Base-by-base conservation (phyloP, 1,140 invertebrate genomes). In the Hylyphantes graminicola region DNA sequence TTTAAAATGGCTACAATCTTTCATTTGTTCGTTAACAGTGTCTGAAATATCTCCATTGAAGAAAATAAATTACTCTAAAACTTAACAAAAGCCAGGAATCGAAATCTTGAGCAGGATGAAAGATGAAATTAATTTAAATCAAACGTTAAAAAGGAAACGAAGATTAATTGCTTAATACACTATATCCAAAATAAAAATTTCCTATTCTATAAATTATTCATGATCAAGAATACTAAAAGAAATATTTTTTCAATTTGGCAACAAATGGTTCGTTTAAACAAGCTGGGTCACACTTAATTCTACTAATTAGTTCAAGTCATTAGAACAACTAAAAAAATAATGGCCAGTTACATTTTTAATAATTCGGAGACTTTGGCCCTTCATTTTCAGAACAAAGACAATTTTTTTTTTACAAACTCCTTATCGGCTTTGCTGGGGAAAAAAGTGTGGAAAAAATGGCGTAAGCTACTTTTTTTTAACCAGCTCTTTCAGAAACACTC, bases 321-420 rank as follows among this genome's bases (percentile, higher is more conserved):
- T 59, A 76, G 21, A 9, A 76, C 61, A 17, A 76, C 57, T 51
- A 9, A 59, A 74, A 74, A 21, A 35, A 74, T 21, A 61, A 35
- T 76, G 35, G 50, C 64, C 57, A 64, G 59, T 51, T 76, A 63
- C 13, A 61, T 63, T 64, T 76, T 76, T 63, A 76, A 76, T 76
- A 64, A 63, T 76, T 76, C 53, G 74, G 74, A 35, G 35, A 64
- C 74, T 76, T 63, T 61, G 74, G 74, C 74, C 61, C 74, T 76
- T 76, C 74, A 76, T 76, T 64, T 64, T 50, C 9, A 54, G 74
- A 64, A 76, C 74, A 76, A 63, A 76, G 59, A 19, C 21, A 76
- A 10, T 64, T 55, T 63, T 63, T 63, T 35, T 48, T n/a, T 21
- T 74, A 21, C 54, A 12, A 51, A 13, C 13, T 57, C 54, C 21